Conservation (phyloP, 2,797 vertebrate species). For the Neosilurus mollespiculum region DNA sequence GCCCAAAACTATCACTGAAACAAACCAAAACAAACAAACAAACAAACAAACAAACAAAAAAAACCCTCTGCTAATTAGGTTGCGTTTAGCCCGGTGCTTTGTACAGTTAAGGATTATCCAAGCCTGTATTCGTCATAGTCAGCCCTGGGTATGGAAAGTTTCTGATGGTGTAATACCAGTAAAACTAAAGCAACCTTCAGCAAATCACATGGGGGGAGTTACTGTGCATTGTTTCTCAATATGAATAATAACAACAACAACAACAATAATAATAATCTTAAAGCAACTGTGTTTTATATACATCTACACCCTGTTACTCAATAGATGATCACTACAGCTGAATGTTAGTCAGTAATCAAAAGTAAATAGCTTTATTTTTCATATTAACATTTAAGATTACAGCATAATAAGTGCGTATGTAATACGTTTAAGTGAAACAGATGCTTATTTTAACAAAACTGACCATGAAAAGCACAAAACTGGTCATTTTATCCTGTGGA, state of each 20-base stretch:
- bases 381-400: too few relatives aligned
- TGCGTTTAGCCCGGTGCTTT: background rate
- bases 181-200: conserved; percentile 8
- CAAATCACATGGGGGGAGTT: background rate
- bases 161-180: conserved; percentile 5
- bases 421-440: too few relatives aligned
- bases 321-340: background rate
- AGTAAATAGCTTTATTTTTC: background rate
- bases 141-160: background rate
- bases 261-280: background rate
- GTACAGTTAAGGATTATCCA: background rate
- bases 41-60: background rate
- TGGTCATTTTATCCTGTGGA: too few relatives aligned
- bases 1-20: background rate
- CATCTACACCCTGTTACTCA: background rate
- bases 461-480: too few relatives aligned
- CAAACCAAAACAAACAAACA: too few relatives aligned
- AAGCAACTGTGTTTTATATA: background rate
- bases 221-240: background rate
- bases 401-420: too few relatives aligned
- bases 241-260: background rate
- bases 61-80: background rate
- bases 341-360: background rate
- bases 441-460: too few relatives aligned
- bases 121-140: background rate